phyloP scores from a whole-genome alignment of 2,797 vertebrate species.

The Melanotaenia boesemani region DNA sequence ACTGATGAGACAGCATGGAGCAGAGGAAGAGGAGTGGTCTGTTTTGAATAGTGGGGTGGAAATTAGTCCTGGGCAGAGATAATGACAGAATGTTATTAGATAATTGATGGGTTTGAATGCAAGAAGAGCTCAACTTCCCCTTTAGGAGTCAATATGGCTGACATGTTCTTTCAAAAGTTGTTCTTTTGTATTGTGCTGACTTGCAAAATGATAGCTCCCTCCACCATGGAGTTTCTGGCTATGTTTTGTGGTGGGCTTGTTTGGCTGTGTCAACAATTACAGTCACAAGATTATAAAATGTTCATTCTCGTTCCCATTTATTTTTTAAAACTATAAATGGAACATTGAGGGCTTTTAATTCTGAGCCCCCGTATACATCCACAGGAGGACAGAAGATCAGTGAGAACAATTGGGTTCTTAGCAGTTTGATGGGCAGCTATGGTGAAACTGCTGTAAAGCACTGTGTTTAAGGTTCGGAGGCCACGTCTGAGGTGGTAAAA shows the following conservation, averaged over 20 bases:
- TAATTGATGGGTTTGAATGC: slow-evolving; percentile 26
- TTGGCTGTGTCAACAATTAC: neutral
- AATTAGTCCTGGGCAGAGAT: slow-evolving; percentile 43
- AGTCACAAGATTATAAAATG: too few species aligned
- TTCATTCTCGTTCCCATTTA: too few species aligned
- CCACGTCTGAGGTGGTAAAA: too few species aligned
- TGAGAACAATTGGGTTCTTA: too few species aligned
- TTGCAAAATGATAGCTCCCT: neutral
- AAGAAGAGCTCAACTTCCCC: neutral
- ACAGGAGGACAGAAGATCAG: too few species aligned
- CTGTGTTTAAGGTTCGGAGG: too few species aligned
- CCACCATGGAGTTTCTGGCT: neutral
- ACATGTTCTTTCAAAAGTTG: neutral
- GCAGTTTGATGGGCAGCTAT: too few species aligned
- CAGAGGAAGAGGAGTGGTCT: neutral
- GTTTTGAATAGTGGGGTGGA: slow-evolving; percentile 32
- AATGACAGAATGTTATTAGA: slow-evolving; percentile 10
- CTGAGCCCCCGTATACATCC: too few species aligned
- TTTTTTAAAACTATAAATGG: too few species aligned
- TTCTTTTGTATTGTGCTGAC: neutral
- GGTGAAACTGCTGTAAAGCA: too few species aligned
- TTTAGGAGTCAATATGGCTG: neutral
- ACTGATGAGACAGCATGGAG: slow-evolving; percentile 38
- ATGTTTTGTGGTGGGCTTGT: neutral
- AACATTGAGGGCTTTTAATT: too few species aligned